phyloP scores from a whole-genome alignment of 2,113 vertebrate genomes.

The Dipodomys stephensi region DNA sequence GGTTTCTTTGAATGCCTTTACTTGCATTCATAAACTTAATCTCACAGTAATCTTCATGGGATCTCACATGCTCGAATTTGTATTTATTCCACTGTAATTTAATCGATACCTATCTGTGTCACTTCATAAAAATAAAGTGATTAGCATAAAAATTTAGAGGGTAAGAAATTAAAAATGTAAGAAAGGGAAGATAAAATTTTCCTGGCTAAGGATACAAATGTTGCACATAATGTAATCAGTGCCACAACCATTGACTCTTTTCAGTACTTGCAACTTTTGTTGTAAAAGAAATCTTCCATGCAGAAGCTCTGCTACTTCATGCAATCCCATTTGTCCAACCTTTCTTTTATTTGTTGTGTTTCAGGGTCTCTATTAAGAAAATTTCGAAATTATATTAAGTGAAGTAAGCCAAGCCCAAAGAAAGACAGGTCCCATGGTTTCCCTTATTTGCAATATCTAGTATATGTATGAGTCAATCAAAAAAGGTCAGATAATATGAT shows the following conservation, averaged over 20 bases:
- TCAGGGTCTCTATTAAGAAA: too few relatives aligned
- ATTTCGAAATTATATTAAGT: too few relatives aligned
- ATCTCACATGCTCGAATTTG: background rate
- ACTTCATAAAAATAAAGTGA: constrained; percentile 29
- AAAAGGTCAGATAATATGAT: too few relatives aligned
- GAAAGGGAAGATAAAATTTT: too few relatives aligned
- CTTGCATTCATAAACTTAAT: background rate
- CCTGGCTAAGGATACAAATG: too few relatives aligned
- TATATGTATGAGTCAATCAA: too few relatives aligned
- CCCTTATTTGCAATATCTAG: too few relatives aligned
- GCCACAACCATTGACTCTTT: background rate
- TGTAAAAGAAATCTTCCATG: constrained; percentile 59
- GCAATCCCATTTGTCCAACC: too few relatives aligned
- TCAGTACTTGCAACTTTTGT: background rate
- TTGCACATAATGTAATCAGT: background rate
- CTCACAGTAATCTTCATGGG: background rate
- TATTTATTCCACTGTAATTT: background rate
- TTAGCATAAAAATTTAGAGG: background rate
- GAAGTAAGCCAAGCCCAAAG: too few relatives aligned
- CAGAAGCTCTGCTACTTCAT: too few relatives aligned
- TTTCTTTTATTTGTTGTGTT: too few relatives aligned
- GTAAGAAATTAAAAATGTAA: background rate
- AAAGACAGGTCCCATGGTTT: too few relatives aligned
- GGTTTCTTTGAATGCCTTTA: background rate
- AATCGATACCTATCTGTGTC: background rate